Conservation (phyloP, 2,797 vertebrate species). For the Sebastes glaucus region DNA sequence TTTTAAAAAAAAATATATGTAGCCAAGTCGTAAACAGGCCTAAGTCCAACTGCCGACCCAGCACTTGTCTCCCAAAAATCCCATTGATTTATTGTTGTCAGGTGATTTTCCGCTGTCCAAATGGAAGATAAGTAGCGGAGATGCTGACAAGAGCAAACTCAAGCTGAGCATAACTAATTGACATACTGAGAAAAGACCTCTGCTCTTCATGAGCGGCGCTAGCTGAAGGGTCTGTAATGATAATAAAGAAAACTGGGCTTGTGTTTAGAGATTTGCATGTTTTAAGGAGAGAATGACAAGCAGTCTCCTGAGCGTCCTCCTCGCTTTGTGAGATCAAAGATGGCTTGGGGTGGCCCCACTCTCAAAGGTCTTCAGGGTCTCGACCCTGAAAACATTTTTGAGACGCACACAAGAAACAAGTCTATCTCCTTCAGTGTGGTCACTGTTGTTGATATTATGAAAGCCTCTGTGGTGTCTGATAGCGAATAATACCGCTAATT, state of each 20-base stretch:
- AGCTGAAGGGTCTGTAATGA: neutral
- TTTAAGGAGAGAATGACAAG: conserved; percentile 54
- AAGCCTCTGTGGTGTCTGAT: conserved; percentile 3
- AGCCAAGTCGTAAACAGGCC: conserved; percentile 19
- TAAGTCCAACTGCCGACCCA: conserved; percentile 41
- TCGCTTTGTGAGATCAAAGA: conserved; percentile 51
- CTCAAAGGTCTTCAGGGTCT: conserved; percentile 40
- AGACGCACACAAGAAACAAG: conserved; percentile 62
- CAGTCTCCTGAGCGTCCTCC: conserved; percentile 15
- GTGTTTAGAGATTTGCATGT: conserved; percentile 67
- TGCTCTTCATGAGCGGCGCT: neutral
- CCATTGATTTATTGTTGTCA: conserved; percentile 58
- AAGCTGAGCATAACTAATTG: conserved; percentile 45
- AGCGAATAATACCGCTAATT: conserved; percentile 18
- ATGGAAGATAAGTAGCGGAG: conserved; percentile 42
- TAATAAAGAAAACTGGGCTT: conserved; percentile 15
- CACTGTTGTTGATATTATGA: conserved; percentile 8
- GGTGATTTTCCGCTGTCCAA: conserved; percentile 45
- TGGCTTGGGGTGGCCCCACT: conserved; percentile 61
- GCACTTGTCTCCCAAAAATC: conserved; percentile 8
- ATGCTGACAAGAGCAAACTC: conserved; percentile 41
- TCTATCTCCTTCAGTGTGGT: conserved; percentile 44
- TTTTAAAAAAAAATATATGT: neutral
- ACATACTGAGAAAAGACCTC: conserved; percentile 32
- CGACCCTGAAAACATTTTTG: conserved; percentile 60